phyloP scores from a whole-genome alignment of 2,113 vertebrate genomes.

The Anoura caudifer region DNA sequence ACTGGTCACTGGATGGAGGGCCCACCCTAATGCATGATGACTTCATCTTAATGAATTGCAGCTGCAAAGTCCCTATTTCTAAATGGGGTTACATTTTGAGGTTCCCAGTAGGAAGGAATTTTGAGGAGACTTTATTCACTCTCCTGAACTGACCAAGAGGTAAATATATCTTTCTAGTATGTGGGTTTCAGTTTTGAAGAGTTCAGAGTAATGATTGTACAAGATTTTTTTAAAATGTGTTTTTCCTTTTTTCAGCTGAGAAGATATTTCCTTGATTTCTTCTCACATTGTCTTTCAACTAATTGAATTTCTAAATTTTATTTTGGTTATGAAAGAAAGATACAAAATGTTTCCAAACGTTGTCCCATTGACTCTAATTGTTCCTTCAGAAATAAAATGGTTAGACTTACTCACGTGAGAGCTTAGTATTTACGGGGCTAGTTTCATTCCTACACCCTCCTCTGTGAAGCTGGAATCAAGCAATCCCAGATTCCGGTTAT shows the following conservation, averaged over 20 bases:
- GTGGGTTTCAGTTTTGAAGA: constrained; percentile 21
- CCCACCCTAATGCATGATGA: neutral
- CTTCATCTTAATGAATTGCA: neutral
- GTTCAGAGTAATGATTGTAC: neutral
- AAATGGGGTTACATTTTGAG: neutral
- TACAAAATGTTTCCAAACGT: neutral
- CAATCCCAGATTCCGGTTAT: neutral
- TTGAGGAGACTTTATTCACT: neutral
- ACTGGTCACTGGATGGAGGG: neutral
- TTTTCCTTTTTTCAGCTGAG: neutral
- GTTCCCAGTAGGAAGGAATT: neutral
- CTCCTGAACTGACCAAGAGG: neutral
- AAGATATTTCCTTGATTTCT: constrained; percentile 23
- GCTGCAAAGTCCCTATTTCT: neutral
- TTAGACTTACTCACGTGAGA: neutral
- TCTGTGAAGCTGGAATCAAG: neutral
- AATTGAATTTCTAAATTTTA: constrained; percentile 10
- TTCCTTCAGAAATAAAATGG: neutral
- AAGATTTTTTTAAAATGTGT: neutral
- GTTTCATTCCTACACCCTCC: neutral
- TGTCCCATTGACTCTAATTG: neutral
- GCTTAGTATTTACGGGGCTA: neutral
- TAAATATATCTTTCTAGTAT: neutral
- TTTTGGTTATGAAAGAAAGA: neutral
- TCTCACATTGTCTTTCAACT: neutral